Base-by-base conservation (phyloP, 2,888 invertebrate genomes). In the Lochmaea crataegi region DNA sequence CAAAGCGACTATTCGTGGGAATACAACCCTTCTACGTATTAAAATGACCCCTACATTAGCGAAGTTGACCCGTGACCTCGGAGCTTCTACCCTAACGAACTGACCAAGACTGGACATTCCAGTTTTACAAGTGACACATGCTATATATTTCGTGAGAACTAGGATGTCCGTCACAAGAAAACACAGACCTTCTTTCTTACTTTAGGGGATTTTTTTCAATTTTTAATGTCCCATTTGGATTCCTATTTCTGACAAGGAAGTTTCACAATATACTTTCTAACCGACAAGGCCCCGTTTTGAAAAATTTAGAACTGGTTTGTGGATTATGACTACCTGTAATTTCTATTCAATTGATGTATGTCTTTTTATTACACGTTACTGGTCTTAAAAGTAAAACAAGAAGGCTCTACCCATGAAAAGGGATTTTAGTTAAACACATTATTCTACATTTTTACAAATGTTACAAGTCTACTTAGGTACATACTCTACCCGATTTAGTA, bases 31-130 rank as follows among this genome's bases (percentile, higher is more conserved):
- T 72, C 68, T 74, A 53, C 76, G 76, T 66, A 79, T 81, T 82
- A 81, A 83, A 83, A 74, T 83, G 82, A 82, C 82, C 83, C 82
- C 75, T 78, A 74, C 73, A 74, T 80, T 80, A 76, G 80, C 80
- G 77, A 80, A 81, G 80, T 79, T 82, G 82, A 82, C 83, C 83
- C 80, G 68, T 80, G 79, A 80, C 78, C 80, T 77, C 74, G 74
- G 78, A 76, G 71, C 76, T 68, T 80, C 81, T 80, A 81, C 83
- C 83, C 83, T 83, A 84, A 84, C 84, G 83, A 84, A 84, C 84
- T 84, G 84, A 84, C 84, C 84, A 84, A 79, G 84, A 84, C 84
- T 84, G 84, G 84, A 84, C 84, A 84, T 84, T 82, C 84, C 81
- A 81, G 83, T 83, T 83, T 81, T 80, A 80, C 81, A 80, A 80